Percentiles rank a stretch among this genome's conserved stretches.
Evolutionary conservation across 2,888 invertebrate genomes (phyloP).

Genomic region (Agrotis exclamationis): DNA sequence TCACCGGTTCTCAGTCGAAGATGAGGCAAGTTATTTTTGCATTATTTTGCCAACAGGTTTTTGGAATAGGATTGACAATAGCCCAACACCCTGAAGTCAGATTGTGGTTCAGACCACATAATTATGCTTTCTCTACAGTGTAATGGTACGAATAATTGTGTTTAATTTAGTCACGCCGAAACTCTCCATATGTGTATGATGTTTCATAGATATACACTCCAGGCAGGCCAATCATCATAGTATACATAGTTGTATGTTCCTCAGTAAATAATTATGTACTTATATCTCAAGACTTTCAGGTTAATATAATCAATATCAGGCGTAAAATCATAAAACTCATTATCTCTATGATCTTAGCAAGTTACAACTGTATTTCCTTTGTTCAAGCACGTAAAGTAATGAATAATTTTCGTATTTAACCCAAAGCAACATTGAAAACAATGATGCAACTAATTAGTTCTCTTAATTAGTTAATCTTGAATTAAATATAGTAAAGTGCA

Average conservation of each 20-base stretch:
- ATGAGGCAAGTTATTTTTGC: slow-evolving; percentile 93
- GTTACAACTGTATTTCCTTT: not conserved
- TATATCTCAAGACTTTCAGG: slow-evolving; percentile 5
- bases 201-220: slow-evolving; percentile 15
- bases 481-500: not conserved
- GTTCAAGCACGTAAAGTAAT: not conserved
- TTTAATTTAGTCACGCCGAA: slow-evolving; percentile 5
- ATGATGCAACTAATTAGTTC: not conserved
- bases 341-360: too few relatives aligned
- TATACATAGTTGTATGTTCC: not conserved
- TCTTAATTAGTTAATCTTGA: not conserved
- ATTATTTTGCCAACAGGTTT: not conserved
- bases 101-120: not conserved
- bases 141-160: not conserved
- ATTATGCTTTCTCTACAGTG: slow-evolving; percentile 9
- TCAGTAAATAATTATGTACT: not conserved
- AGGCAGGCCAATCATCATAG: slow-evolving; percentile 21
- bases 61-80: not conserved
- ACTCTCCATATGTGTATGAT: not conserved
- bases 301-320: not conserved
- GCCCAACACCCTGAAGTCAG: not conserved
- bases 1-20: slow-evolving; percentile 95
- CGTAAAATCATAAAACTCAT: too few relatives aligned
- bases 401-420: not conserved
- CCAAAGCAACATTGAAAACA: not conserved